Base-by-base conservation (phyloP, 2,797 vertebrate genomes). In the Rhinichthys osculus region DNA sequence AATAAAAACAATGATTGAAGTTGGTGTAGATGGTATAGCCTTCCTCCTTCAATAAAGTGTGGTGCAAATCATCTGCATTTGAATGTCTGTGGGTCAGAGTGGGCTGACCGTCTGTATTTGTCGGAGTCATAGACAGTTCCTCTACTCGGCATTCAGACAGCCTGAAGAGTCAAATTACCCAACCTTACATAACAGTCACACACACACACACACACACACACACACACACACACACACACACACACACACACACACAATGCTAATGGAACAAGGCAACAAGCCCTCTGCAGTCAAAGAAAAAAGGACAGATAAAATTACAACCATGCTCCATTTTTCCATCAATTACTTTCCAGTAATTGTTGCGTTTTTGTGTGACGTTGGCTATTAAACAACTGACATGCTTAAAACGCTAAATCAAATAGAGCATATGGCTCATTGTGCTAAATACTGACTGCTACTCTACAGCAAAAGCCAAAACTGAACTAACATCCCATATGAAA, bases 251-350 rank as follows among this genome's bases (percentile, higher is more conserved):
- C 13, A 27, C 50, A 77, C 76, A 62, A 8, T 33, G 93, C 92
- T 92, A 93, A 94, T 92, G 77, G 89, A 91, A 93, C 93, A 92
- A 93, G 81, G 88, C 73, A 91, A 94, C 94, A 92, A 93, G 82
- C 88, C 76, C 85, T 87, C 66, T 86, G 89, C 91, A 87, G 87
- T 88, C 89, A 90, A 91, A 86, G 66, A 38, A 47, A 59, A 74
- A 80, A 90, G 83, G 87, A 89, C 89, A 89, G 88, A 93, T 86
- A 84, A 84, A 81, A 44, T 88, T 88, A 89, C 85, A 89, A 69
- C 70, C 82, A 85, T 84, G 82, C 76, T 86, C 85, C 86, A 40
- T 88, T 94, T 95, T 94, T 92, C 92, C 90, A 86, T 92, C 88
- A 87, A 87, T 91, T 78, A 82, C 87, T 89, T 88, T 44, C 88